phyloP scores from a whole-genome alignment of 2,113 vertebrate species.

The Sprattus sprattus region DNA sequence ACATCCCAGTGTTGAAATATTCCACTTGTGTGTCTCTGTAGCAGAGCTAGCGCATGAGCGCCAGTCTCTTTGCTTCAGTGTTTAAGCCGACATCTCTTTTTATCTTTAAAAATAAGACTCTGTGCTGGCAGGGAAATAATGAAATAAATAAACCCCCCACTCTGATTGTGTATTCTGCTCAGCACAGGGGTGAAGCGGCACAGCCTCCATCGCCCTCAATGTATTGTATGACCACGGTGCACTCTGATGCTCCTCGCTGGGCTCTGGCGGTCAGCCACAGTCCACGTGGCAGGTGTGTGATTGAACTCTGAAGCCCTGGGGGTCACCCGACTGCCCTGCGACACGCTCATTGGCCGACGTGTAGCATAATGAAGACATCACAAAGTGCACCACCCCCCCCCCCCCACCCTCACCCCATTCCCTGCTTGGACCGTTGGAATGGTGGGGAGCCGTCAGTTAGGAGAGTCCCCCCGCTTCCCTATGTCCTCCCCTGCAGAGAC shows the following conservation, averaged over 20 bases:
- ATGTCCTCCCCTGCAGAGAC: neutral
- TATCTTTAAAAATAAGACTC: neutral
- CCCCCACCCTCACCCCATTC: neutral
- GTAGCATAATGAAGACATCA: constrained; percentile 71
- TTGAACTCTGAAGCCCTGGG: constrained; percentile 61
- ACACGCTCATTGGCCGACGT: constrained; percentile 37
- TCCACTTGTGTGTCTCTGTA: neutral
- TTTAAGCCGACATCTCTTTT: neutral
- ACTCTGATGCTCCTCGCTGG: neutral
- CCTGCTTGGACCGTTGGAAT: too few species aligned
- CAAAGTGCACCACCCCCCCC: constrained; percentile 41
- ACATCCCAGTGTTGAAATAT: neutral
- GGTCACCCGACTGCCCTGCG: constrained; percentile 52
- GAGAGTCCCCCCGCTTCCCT: too few species aligned
- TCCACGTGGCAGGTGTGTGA: constrained; percentile 57
- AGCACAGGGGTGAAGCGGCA: neutral
- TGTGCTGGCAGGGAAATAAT: neutral
- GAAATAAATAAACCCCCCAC: neutral
- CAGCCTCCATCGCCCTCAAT: neutral
- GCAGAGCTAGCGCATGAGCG: neutral
- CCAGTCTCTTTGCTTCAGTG: neutral
- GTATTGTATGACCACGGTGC: neutral
- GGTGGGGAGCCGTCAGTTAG: too few species aligned
- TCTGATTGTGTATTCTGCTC: neutral
- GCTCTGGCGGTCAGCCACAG: constrained; percentile 25